Base-by-base conservation (phyloP, 2,888 invertebrate genomes). In the Protodeltote pygarga region DNA sequence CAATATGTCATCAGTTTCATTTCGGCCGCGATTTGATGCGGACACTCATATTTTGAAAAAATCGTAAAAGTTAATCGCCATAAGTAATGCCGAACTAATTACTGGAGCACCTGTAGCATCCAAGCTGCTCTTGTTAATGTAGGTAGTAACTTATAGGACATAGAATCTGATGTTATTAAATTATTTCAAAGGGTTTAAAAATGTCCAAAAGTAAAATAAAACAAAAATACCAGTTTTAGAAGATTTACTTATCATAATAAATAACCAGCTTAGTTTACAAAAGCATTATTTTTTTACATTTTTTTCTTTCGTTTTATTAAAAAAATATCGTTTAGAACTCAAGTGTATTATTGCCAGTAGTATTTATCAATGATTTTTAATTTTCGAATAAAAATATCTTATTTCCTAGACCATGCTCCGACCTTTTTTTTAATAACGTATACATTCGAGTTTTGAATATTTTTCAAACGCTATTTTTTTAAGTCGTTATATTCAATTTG, bases 231-330 rank as follows among this genome's bases (percentile, higher is more conserved):
- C 65, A 77, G 74, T 79, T 87, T 85, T 77, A 77, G 79, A 89
- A 88, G 84, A 83, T 88, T 89, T 86, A 85, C 85, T 87, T 89
- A 88, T 79, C 77, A 74, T 83, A 90, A 89, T 89, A 91, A 89
- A 90, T 90, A 90, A 90, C 85, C 84, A 83, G 83, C 85, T 77
- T 88, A 88, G 79, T 85, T 83, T 87, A 90, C 82, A 89, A 89
- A 87, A 89, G 86, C 84, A 75, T 79, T 50, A 41, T 63, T 71
- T 55, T 68, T 74, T 76, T 79, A 85, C 84, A 85, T 69, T 79
- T 82, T 80, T 79, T 75, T 45, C 54, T 44, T 31, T 59, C 42
- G 33, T 47, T 75, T 81, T 69, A 60, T 70, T 73, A 55, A 72
- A 51, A 82, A 83, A 83, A 80, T 80, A 80, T 76, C 62, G 41